Conservation (phyloP, 2,888 invertebrate genomes). For the Calliopum simillimum region DNA sequence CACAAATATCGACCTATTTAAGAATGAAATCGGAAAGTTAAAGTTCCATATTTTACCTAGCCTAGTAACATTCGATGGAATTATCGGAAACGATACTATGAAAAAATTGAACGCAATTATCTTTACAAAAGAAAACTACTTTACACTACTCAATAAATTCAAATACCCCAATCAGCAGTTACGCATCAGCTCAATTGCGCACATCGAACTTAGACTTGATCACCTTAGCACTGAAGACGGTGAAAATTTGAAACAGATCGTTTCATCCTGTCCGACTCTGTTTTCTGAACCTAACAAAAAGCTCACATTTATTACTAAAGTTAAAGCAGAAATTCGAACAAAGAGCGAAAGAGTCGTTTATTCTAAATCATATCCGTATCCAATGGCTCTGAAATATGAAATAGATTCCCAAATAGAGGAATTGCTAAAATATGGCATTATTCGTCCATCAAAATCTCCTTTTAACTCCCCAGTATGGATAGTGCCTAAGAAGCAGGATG, state of each 20-base stretch:
- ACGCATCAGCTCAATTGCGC: background rate
- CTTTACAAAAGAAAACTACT: conserved; percentile 15
- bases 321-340: background rate
- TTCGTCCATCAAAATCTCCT: background rate
- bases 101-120: conserved; percentile 20
- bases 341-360: background rate
- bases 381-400: background rate
- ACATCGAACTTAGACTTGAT: conserved; percentile 4
- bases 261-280: conserved; percentile 2
- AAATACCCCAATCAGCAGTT: conserved; percentile 16
- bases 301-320: conserved; percentile 23
- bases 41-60: conserved; percentile 31
- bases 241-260: conserved; percentile 15
- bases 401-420: background rate
- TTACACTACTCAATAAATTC: conserved; percentile 21
- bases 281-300: conserved; percentile 20
- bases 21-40: conserved; percentile 29
- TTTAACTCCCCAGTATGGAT: conserved; percentile 7
- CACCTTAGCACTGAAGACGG: conserved; percentile 1
- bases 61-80: conserved; percentile 22
- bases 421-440: conserved; percentile 2
- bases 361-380: conserved; percentile 1
- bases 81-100: conserved; percentile 28
- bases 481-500: no score
- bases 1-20: conserved; percentile 35